Percentiles rank a stretch among this genome's conserved stretches.
phyloP scores from a whole-genome alignment of 2,797 vertebrate genomes.

The Prionace glauca region DNA sequence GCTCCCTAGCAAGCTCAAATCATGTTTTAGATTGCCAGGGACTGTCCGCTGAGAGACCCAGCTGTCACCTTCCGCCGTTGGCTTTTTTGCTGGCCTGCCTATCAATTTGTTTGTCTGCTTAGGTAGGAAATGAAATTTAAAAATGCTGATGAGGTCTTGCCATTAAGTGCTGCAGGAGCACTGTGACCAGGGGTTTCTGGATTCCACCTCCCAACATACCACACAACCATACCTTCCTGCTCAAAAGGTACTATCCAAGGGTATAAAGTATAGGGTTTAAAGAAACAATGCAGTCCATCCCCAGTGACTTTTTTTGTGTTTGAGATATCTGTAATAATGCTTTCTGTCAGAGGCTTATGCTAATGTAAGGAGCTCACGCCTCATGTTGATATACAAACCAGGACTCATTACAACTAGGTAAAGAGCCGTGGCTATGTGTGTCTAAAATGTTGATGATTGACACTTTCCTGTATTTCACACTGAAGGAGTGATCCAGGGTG shows the following conservation, averaged over 20 bases:
- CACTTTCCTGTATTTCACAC: not conserved
- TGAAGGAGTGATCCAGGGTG: not conserved
- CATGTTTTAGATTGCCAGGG: no score
- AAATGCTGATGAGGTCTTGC: not conserved
- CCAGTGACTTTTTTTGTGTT: not conserved
- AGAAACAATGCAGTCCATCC: not conserved
- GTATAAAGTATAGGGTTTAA: not conserved
- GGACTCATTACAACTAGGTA: not conserved
- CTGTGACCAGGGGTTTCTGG: no score
- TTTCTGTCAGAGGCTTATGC: not conserved
- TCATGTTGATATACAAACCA: not conserved
- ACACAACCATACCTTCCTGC: not conserved
- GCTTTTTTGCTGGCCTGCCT: not conserved
- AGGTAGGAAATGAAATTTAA: not conserved
- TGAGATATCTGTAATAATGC: not conserved
- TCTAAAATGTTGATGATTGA: not conserved
- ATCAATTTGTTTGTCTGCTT: not conserved
- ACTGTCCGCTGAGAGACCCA: no score
- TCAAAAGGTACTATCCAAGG: no score
- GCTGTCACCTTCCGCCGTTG: not conserved
- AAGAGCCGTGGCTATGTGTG: not conserved
- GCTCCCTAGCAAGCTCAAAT: not conserved
- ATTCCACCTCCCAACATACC: not conserved
- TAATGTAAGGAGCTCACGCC: not conserved
- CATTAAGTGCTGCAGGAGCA: not conserved